Conservation (phyloP, 2,888 invertebrate genomes). For the Himalopsyche anomala region DNA sequence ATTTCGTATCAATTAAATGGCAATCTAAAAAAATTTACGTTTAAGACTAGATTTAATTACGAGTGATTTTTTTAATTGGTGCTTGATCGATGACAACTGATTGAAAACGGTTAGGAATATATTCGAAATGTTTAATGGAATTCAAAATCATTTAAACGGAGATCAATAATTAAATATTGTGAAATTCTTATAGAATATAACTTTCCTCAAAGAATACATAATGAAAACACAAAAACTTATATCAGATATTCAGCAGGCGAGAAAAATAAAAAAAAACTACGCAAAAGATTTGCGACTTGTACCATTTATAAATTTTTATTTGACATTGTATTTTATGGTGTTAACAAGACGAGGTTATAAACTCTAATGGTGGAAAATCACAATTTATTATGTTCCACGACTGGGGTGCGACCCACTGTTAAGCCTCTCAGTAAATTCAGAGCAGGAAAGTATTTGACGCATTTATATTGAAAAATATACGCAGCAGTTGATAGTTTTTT, state of each 20-base stretch:
- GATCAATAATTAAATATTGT: too few species aligned
- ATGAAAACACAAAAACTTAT: neutral
- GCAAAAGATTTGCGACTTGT: neutral
- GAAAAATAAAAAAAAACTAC: neutral
- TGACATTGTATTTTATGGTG: constrained; percentile 9
- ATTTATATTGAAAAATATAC: neutral
- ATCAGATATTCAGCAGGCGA: neutral
- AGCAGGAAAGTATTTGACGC: neutral
- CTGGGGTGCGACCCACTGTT: neutral
- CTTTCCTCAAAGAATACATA: too few species aligned
- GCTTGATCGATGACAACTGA: too few species aligned
- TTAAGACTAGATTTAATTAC: too few species aligned
- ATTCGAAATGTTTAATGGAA: too few species aligned
- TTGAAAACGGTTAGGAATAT: too few species aligned
- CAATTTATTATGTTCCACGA: neutral
- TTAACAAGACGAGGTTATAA: constrained; percentile 5
- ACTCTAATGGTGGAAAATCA: constrained; percentile 7
- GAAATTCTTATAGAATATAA: too few species aligned
- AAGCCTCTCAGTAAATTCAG: neutral
- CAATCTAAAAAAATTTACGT: too few species aligned
- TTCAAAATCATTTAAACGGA: too few species aligned
- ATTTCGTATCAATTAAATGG: too few species aligned
- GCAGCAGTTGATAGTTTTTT: neutral
- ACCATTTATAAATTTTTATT: constrained; percentile 14
- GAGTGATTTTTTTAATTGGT: too few species aligned